Evolutionary conservation across 2,113 vertebrate species (phyloP).

Genomic region (Pipra filicauda): DNA sequence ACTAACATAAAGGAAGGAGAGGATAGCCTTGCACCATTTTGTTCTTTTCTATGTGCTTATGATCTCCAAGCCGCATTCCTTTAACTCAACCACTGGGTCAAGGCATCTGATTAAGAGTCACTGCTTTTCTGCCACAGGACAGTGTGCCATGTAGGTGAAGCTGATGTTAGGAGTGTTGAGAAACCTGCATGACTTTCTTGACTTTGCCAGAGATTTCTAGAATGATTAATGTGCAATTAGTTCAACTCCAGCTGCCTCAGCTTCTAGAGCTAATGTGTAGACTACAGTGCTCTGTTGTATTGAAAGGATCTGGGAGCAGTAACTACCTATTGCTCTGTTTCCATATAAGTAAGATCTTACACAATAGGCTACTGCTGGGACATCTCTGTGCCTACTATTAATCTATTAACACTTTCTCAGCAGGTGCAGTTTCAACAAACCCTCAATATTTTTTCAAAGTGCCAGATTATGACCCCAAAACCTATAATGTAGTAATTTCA

Average conservation of each 20-base stretch:
- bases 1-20: neutral
- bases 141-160: neutral
- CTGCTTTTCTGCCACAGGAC: neutral
- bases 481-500: slow-evolving; percentile 61
- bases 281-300: neutral
- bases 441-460: slow-evolving; percentile 62
- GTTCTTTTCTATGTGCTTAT: neutral
- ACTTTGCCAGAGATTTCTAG: neutral
- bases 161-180: neutral
- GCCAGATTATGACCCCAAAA: neutral
- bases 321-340: neutral
- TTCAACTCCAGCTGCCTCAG: neutral
- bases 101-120: neutral
- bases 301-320: neutral
- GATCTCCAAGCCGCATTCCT: neutral
- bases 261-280: neutral
- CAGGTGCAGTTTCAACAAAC: slow-evolving; percentile 33
- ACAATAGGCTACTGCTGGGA: neutral
- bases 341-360: neutral
- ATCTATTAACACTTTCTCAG: neutral
- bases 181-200: neutral
- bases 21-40: neutral
- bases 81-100: neutral
- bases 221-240: neutral
- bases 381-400: neutral